phyloP scores from a whole-genome alignment of 35 echinoderm and acorn worm species.

The Apostichopus californicus region DNA sequence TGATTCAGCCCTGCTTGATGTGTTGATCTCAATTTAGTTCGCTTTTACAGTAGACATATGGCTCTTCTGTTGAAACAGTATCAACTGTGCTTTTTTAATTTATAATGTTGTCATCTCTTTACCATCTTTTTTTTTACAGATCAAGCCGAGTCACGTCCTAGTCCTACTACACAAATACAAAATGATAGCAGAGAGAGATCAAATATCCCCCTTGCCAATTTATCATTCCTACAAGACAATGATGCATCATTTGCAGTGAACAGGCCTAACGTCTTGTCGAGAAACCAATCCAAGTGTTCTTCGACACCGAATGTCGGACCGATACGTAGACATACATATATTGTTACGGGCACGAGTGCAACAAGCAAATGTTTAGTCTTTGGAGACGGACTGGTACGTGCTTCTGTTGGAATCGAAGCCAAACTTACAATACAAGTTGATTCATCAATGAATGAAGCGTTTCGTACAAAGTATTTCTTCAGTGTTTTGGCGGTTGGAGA shows the following conservation, averaged over 20 bases:
- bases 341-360: neutral
- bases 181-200: no score
- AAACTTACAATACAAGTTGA: neutral
- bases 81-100: no score
- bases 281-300: neutral
- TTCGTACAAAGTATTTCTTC: neutral
- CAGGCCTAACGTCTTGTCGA: neutral
- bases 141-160: no score
- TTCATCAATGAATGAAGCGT: neutral
- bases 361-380: neutral
- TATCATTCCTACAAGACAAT: no score
- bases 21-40: no score
- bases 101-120: no score
- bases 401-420: conserved; percentile 2
- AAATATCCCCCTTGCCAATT: no score
- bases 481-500: conserved; percentile 23
- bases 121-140: no score
- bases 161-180: no score
- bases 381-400: neutral
- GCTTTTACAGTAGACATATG: no score
- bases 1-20: no score
- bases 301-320: neutral
- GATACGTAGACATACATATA: neutral
- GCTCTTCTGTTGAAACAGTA: no score
- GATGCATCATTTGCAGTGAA: neutral